Percentiles rank a stretch among this genome's conserved stretches.
Evolutionary conservation across 2,113 vertebrate species (phyloP).

Genomic region (Taurulus bubalis): DNA sequence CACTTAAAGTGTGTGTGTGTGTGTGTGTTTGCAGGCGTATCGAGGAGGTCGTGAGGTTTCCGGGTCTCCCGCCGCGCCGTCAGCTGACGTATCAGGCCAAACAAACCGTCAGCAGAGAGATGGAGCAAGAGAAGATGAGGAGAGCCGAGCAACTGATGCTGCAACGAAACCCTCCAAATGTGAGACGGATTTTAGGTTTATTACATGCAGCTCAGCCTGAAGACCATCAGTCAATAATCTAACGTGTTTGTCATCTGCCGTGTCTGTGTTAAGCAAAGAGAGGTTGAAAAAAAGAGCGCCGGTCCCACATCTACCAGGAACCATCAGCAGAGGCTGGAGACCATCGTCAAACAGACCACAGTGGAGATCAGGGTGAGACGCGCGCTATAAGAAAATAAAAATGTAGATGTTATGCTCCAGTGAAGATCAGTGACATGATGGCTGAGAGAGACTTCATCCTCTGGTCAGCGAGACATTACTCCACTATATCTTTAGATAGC

Average conservation of each 20-base stretch:
- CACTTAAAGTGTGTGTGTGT: background rate
- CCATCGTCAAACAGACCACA: slow-evolving; percentile 81
- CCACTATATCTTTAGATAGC: background rate
- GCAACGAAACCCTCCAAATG: slow-evolving; percentile 70
- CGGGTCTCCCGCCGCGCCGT: slow-evolving; percentile 86
- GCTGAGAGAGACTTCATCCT: too few species aligned
- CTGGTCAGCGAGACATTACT: too few species aligned
- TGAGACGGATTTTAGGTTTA: slow-evolving; percentile 55
- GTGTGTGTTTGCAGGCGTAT: slow-evolving; percentile 83
- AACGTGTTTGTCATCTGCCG: slow-evolving; percentile 14
- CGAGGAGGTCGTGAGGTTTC: slow-evolving; percentile 90
- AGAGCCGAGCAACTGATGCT: slow-evolving; percentile 85
- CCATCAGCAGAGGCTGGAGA: slow-evolving; percentile 89
- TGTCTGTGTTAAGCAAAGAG: slow-evolving; percentile 44
- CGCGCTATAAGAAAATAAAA: background rate
- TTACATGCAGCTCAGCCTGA: background rate
- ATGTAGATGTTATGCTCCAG: background rate
- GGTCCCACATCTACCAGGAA: slow-evolving; percentile 61
- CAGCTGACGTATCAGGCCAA: slow-evolving; percentile 95
- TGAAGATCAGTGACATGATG: background rate
- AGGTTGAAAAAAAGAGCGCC: slow-evolving; percentile 45
- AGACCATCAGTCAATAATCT: background rate
- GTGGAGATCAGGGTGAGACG: slow-evolving; percentile 88
- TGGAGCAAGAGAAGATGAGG: slow-evolving; percentile 95
- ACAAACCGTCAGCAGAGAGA: slow-evolving; percentile 94